phyloP scores from a whole-genome alignment of 1,140 invertebrate genomes.

The Aphelinus atriplicis region DNA sequence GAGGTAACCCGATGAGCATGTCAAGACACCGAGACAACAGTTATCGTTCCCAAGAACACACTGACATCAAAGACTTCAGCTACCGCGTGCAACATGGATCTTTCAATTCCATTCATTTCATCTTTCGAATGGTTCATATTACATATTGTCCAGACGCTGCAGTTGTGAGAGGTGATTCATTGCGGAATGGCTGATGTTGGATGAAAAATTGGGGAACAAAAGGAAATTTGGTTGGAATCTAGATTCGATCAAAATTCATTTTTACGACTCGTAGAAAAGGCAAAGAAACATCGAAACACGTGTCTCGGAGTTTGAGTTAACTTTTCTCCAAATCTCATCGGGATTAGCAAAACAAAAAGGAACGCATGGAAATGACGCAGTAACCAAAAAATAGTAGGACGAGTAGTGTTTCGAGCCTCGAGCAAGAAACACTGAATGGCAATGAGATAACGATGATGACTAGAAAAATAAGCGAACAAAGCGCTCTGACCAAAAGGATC shows the following conservation, averaged over 20 bases:
- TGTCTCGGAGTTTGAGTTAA: too few species aligned
- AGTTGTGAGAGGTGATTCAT: too few species aligned
- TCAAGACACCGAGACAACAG: conserved; percentile 55
- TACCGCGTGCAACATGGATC: conserved; percentile 49
- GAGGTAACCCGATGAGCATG: conserved; percentile 32
- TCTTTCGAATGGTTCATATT: background rate
- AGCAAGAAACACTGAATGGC: background rate
- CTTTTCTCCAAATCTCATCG: too few species aligned
- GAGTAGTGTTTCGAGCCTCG: background rate
- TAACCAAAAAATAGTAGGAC: conserved; percentile 22
- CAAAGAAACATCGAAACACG: too few species aligned
- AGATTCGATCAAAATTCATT: too few species aligned
- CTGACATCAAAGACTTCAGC: conserved; percentile 30
- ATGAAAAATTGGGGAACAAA: too few species aligned
- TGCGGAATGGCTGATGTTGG: too few species aligned
- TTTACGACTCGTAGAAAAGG: too few species aligned
- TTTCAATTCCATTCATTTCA: conserved; percentile 16
- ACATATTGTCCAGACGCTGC: too few species aligned
- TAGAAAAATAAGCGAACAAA: background rate
- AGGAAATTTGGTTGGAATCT: too few species aligned
- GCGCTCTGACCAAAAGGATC: conserved; percentile 26
- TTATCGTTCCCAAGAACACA: conserved; percentile 56
- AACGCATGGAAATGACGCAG: too few species aligned
- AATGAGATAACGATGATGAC: background rate
- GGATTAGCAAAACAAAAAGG: too few species aligned